These are phyloP conservation scores for Desoria tigrina DNA, from an alignment of 2,888 invertebrate genomes.

Conservation along the genomic window DNA sequence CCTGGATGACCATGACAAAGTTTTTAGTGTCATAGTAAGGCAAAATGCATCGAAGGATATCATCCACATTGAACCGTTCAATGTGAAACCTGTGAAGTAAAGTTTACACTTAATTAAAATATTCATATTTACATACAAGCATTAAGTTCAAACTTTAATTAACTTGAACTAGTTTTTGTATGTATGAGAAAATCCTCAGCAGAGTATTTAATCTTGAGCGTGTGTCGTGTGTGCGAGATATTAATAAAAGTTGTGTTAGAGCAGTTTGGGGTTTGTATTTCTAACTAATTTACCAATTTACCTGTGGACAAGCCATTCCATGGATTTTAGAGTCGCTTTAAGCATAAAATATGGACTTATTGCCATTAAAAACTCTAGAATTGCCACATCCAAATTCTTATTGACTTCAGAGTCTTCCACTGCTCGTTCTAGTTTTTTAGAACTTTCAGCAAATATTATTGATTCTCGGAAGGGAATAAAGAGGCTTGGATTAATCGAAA, in stretches of 20 bases:
- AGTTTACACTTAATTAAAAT: neutral
- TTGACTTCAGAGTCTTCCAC: conserved; percentile 76
- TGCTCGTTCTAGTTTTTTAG: conserved; percentile 77
- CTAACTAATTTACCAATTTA: too few relatives aligned
- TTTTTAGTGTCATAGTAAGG: conserved; percentile 92
- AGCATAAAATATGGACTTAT: conserved; percentile 87
- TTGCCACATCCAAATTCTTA: conserved; percentile 69
- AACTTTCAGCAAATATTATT: conserved; percentile 71
- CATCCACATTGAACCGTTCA: conserved; percentile 82
- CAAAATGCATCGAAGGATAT: conserved; percentile 75
- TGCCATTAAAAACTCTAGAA: conserved; percentile 75
- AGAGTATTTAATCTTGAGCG: too few relatives aligned
- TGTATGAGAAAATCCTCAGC: too few relatives aligned
- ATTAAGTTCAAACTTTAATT: too few relatives aligned
- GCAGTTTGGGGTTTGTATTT: too few relatives aligned
- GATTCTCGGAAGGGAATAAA: conserved; percentile 74
- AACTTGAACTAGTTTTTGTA: too few relatives aligned
- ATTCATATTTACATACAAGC: too few relatives aligned
- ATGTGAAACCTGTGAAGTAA: conserved; percentile 75
- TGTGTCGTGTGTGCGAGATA: too few relatives aligned
- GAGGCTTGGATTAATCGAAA: conserved; percentile 66
- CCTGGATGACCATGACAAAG: conserved; percentile 77
- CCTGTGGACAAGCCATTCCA: conserved; percentile 91
- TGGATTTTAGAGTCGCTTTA: conserved; percentile 79
- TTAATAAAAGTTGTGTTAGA: too few relatives aligned